A percentile compares a stretch with the other conserved stretches of the same genome.
Evolutionary conservation across 2,797 vertebrate species (phyloP).

Genomic region (Pyrocephalus nanus): DNA sequence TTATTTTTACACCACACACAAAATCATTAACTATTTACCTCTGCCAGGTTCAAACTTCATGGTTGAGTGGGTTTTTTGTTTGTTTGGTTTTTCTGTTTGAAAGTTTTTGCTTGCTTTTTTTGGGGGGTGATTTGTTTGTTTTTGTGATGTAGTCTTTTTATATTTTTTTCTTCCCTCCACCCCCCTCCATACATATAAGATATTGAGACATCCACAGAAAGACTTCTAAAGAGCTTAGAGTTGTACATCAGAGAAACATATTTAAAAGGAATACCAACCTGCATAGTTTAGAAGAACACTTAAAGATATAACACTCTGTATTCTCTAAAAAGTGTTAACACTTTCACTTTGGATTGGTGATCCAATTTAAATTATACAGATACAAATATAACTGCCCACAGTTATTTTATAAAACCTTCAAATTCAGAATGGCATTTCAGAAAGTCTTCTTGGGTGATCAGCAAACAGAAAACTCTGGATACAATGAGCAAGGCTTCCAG

Average conservation of each 20-base stretch:
- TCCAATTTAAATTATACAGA: not conserved
- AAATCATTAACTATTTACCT: not conserved
- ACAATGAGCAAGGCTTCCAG: not conserved
- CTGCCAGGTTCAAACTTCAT: not conserved
- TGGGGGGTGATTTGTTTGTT: not conserved
- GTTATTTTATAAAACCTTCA: not conserved
- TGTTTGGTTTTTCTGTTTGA: not conserved
- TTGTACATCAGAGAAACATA: not conserved
- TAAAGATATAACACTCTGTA: not conserved
- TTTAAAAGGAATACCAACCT: not conserved
- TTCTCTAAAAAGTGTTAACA: not conserved
- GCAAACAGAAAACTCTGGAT: not conserved
- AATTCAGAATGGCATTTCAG: not conserved
- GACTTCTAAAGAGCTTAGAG: not conserved
- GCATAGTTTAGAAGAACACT: not conserved
- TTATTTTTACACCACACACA: not conserved
- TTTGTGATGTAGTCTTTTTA: not conserved
- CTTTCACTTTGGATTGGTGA: not conserved
- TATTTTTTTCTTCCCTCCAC: not conserved
- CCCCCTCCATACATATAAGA: not conserved
- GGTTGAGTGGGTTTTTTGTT: rapidly evolving
- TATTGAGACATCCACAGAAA: not conserved
- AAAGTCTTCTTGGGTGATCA: not conserved
- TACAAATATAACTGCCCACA: not conserved
- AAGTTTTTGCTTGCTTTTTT: not conserved